Evolutionary conservation across 1,140 invertebrate species (phyloP), one percentile per base, ranked within the genome.

Genomic region (Drosophila yakuba): DNA sequence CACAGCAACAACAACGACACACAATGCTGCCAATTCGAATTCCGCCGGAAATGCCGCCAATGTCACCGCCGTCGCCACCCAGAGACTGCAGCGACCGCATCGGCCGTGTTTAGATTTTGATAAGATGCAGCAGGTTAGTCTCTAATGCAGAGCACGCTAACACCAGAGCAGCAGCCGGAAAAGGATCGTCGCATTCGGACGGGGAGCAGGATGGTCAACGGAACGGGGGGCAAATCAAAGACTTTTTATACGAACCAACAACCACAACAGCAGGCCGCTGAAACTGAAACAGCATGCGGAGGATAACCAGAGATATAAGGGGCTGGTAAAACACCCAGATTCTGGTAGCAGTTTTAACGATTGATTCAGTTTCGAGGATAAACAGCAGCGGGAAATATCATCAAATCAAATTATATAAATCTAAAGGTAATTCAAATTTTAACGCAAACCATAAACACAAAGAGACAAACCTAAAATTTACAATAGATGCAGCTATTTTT

Each of bases 71-170:
- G 80, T 82, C 63, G 94, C 92, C 93, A 94, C 93, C 89, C 95
- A 71, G 94, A 95, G 94, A 88, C 95, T 94, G 63, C 94, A 94
- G 82, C 93, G 94, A 77, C 94, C 95, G 69, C 96, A 96, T 88
- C 94, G 97, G 91, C 97, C 97, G 74, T 97, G 96, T 93, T 94
- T 98, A 90, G 97, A 98, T 94, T 98, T 98, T 93, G 97, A 98
- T 93, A 98, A 98, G 94, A 98, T 98, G 97, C 97, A 98, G 94
- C 91, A 92, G 77, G 91, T 92, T 75, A 92, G 86, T 81, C 88
- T 91, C 79, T 92, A 92, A 91, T 91, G 83, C 79, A 89, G 85
- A 83, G 82, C 69, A 61, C 66, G 76, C 66, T 84, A 84, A 80
- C 56, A 73, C 72, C 72, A 38, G 44, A 23, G 56, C 32, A 61